phyloP scores from a whole-genome alignment of 2,888 invertebrate genomes.

The Leucophenga montana region DNA sequence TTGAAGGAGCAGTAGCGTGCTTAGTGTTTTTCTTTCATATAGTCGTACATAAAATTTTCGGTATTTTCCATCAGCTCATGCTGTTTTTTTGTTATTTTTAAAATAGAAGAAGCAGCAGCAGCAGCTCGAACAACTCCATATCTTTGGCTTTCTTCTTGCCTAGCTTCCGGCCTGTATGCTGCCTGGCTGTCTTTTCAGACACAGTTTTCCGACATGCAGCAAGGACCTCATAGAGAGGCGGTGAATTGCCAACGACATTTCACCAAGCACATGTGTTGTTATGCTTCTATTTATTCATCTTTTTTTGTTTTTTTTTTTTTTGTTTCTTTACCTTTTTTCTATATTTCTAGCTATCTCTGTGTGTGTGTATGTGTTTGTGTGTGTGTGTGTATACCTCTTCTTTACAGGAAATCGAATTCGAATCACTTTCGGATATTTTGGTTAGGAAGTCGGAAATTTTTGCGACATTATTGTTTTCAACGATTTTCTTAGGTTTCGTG shows the following conservation, averaged over 20 bases:
- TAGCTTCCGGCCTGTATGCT: not conserved
- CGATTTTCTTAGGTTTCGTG: conserved; percentile 58
- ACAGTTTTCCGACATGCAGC: not conserved
- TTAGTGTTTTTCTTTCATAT: conserved; percentile 13
- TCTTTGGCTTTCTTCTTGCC: not conserved
- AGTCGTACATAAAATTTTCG: too few relatives aligned
- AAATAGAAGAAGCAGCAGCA: not conserved
- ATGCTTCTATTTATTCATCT: conserved; percentile 42
- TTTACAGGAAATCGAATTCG: conserved; percentile 69
- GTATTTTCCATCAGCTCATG: not conserved
- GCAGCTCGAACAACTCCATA: not conserved
- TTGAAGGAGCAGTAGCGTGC: not conserved
- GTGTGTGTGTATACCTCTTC: conserved; percentile 29
- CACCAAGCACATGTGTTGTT: conserved; percentile 20
- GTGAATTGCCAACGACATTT: conserved; percentile 1
- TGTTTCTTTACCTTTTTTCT: conserved; percentile 53
- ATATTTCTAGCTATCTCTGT: conserved; percentile 17
- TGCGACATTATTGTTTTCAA: conserved; percentile 67
- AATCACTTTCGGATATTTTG: conserved; percentile 72
- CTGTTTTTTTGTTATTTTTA: conserved; percentile 1
- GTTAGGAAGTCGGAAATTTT: conserved; percentile 69
- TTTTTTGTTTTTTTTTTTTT: conserved; percentile 54
- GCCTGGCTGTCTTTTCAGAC: not conserved
- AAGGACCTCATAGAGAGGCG: too few relatives aligned
- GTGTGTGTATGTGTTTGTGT: conserved; percentile 23